A percentile compares a stretch with the other conserved stretches of the same genome.
These are phyloP conservation scores for Julus scandinavius DNA, from an alignment of 2,888 invertebrate species.

Conservation along the genomic window DNA sequence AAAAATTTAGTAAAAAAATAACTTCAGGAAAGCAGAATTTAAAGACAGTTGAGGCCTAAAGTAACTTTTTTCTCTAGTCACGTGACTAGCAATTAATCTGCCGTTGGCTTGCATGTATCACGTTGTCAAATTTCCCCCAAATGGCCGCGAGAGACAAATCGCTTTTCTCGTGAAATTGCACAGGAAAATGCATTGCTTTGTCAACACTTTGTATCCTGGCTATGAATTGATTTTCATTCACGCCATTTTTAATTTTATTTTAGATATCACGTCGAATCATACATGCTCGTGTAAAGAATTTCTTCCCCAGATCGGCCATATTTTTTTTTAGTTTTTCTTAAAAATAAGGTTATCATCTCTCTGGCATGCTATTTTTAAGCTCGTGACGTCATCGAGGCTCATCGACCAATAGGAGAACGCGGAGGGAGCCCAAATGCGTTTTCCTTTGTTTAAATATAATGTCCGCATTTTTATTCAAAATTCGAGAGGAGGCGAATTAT, in stretches of 20 bases:
- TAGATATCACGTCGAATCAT: not conserved
- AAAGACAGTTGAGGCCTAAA: too few species aligned
- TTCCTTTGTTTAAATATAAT: conserved; percentile 29
- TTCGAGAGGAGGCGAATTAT: conserved; percentile 42
- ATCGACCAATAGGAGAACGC: not conserved
- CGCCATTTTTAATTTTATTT: not conserved
- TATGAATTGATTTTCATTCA: not conserved
- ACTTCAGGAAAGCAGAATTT: too few species aligned
- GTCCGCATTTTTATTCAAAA: conserved; percentile 42
- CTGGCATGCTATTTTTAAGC: not conserved
- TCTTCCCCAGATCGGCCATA: not conserved
- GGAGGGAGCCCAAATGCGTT: not conserved
- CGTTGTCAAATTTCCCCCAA: too few species aligned
- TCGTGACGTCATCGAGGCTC: not conserved
- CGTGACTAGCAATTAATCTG: too few species aligned
- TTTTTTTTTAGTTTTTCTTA: not conserved
- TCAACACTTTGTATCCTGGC: not conserved
- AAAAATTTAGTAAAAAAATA: too few species aligned
- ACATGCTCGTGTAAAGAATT: not conserved
- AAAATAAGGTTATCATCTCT: conserved; percentile 5
- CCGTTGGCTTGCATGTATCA: too few species aligned
- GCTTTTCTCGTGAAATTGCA: not conserved
- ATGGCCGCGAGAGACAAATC: too few species aligned
- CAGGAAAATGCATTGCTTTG: not conserved
- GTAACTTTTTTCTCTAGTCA: too few species aligned